Evolutionary conservation across 2,888 invertebrate genomes (phyloP).

Genomic region (Dichetophora obliterata): DNA sequence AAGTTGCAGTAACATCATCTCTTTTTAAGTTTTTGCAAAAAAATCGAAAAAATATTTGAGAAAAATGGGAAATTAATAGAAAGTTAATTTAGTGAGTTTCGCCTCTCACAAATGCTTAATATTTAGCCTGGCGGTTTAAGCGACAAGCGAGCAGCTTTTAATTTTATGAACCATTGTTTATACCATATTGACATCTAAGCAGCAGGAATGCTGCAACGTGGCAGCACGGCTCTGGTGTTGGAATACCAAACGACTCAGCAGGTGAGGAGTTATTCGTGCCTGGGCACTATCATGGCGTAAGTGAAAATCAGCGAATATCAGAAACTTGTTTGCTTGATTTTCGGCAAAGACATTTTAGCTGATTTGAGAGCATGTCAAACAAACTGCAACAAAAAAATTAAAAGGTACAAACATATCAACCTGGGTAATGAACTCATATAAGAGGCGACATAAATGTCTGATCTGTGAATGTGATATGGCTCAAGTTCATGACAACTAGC

Average conservation of each 20-base stretch:
- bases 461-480: neutral
- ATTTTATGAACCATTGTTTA: slow-evolving; percentile 9
- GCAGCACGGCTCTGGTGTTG: neutral
- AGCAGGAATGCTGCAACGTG: neutral
- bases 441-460: neutral
- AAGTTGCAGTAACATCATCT: neutral
- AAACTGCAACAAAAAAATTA: neutral
- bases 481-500: neutral
- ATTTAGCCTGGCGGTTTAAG: neutral
- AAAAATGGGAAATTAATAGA: slow-evolving; percentile 19
- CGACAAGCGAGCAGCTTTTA: neutral
- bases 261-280: neutral
- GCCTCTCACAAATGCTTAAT: slow-evolving; percentile 2
- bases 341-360: neutral
- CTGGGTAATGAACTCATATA: neutral
- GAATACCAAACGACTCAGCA: slow-evolving; percentile 10
- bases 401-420: neutral
- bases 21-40: neutral
- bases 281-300: neutral
- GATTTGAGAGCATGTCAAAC: neutral
- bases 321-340: slow-evolving; percentile 3
- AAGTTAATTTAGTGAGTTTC: neutral
- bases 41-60: neutral
- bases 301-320: slow-evolving; percentile 9
- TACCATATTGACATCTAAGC: neutral